A percentile compares a stretch with the other conserved stretches of the same genome.
These are phyloP conservation scores for Copidosoma aretas DNA, from an alignment of 2,888 invertebrate species.

Conservation along the genomic window DNA sequence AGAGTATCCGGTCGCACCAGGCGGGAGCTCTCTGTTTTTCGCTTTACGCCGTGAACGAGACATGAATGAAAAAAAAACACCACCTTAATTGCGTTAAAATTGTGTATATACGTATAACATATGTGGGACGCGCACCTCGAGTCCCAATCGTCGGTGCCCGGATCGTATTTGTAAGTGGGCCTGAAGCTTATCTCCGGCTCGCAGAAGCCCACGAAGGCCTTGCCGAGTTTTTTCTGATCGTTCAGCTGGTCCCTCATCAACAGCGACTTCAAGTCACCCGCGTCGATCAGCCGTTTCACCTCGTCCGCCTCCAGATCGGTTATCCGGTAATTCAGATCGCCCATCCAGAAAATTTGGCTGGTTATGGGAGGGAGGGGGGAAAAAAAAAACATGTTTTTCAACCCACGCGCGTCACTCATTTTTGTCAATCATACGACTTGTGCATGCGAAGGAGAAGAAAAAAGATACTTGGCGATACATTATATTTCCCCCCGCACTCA, in stretches of 20 bases:
- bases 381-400: slow-evolving; percentile 47
- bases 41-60: slow-evolving; percentile 65
- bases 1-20: slow-evolving; percentile 97
- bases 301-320: slow-evolving; percentile 75
- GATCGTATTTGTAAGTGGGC: slow-evolving; percentile 98
- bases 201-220: slow-evolving; percentile 81
- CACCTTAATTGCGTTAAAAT: neutral
- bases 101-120: neutral
- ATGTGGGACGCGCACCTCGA: slow-evolving; percentile 72
- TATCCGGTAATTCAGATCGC: slow-evolving; percentile 96
- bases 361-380: too few species aligned
- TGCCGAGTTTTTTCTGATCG: slow-evolving; percentile 75
- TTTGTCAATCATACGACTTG: too few species aligned
- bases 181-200: slow-evolving; percentile 91
- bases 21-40: slow-evolving; percentile 96
- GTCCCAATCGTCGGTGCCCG: slow-evolving; percentile 93
- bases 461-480: too few species aligned
- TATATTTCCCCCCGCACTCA: too few species aligned
- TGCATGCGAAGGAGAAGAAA: slow-evolving; percentile 1
- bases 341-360: slow-evolving; percentile 95
- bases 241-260: slow-evolving; percentile 84
- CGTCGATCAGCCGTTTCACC: slow-evolving; percentile 71
- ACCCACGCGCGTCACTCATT: too few species aligned
- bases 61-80: neutral
- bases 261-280: slow-evolving; percentile 67